These are phyloP conservation scores for Seira ritae DNA, from an alignment of 2,888 invertebrate genomes.

Conservation along the genomic window DNA sequence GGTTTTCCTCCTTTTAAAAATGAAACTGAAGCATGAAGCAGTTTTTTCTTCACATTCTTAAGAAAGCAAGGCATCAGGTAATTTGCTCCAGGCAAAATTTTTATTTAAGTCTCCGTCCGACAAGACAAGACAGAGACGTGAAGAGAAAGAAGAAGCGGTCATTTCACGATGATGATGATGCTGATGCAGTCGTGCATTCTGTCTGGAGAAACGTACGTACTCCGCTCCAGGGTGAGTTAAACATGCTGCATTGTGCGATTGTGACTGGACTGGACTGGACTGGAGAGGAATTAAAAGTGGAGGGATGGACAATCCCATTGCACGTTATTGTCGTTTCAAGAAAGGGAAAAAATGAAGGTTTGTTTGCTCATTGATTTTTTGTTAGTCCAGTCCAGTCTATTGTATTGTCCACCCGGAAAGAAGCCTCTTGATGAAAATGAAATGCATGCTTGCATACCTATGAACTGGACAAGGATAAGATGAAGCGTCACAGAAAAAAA, in stretches of 20 bases:
- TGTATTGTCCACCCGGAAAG: not conserved
- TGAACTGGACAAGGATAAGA: constrained; percentile 4
- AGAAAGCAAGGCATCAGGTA: constrained; percentile 53
- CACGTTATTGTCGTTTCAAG: constrained; percentile 17
- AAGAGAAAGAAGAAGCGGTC: constrained; percentile 10
- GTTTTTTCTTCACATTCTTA: not conserved
- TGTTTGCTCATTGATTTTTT: constrained; percentile 43
- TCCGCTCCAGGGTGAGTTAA: not conserved
- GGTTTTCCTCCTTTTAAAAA: constrained; percentile 26
- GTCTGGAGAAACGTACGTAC: not conserved
- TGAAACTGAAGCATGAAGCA: constrained; percentile 4
- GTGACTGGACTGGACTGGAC: not conserved
- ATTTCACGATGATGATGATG: not conserved
- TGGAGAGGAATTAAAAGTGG: constrained; percentile 9
- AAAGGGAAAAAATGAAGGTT: constrained; percentile 30
- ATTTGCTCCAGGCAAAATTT: constrained; percentile 52
- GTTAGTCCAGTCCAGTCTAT: too few species aligned
- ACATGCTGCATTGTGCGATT: not conserved
- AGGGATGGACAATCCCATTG: not conserved
- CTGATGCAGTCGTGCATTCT: constrained; percentile 19
- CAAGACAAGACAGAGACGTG: constrained; percentile 13
- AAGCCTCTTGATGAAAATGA: not conserved
- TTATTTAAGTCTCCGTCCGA: constrained; percentile 28
- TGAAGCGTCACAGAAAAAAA: constrained; percentile 1
- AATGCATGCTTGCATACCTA: constrained; percentile 6